A percentile compares a stretch with the other conserved stretches of the same genome.
Conservation (phyloP, 2,888 invertebrate species). For the Parnassius mnemosyne region DNA sequence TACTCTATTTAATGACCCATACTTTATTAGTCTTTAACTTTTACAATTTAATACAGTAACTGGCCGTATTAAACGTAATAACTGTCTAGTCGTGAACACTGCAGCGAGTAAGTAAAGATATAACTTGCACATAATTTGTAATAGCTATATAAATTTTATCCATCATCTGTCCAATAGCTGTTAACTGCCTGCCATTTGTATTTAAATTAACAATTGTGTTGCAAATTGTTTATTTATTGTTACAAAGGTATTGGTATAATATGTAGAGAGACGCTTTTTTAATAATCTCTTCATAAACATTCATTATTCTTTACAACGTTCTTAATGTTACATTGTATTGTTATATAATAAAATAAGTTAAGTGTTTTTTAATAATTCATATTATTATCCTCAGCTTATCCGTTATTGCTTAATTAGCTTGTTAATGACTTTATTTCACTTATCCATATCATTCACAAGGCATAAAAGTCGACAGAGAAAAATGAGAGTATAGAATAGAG, state of each 20-base stretch:
- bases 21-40: no score
- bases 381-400: no score
- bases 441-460: no score
- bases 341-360: neutral
- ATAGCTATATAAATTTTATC: neutral
- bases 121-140: conserved; percentile 3
- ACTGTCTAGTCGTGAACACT: neutral
- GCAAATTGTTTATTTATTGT: conserved; percentile 4
- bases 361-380: no score
- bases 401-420: no score
- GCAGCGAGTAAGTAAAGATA: neutral
- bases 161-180: conserved; percentile 1
- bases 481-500: no score
- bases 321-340: neutral
- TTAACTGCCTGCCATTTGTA: neutral
- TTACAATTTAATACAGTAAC: neutral
- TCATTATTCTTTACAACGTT: neutral
- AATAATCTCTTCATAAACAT: neutral
- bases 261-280: neutral
- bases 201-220: conserved; percentile 4
- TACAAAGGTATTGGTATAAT: neutral
- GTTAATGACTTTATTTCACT: no score
- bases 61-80: neutral
- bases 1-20: no score
- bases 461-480: no score